phyloP scores from a whole-genome alignment of 2,797 vertebrate genomes.

The Acrossocheilus wenchowensis region DNA sequence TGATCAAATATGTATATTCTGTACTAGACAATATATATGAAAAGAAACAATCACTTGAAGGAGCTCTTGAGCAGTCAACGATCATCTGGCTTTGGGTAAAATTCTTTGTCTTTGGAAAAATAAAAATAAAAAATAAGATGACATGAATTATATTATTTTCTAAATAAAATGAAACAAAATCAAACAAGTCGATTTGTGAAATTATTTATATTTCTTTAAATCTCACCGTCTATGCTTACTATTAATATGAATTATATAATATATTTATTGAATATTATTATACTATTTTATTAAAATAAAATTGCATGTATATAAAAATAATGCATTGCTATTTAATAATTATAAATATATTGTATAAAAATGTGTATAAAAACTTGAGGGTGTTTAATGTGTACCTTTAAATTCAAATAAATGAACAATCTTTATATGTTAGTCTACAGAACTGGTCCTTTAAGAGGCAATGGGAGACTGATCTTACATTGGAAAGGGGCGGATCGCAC shows the following conservation, averaged over 20 bases:
- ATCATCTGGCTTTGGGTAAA: constrained; percentile 35
- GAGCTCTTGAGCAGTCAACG: constrained; percentile 6
- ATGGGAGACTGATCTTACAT: constrained; percentile 66
- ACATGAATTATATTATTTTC: constrained; percentile 55
- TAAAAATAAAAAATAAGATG: constrained; percentile 37
- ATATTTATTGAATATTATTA: neutral
- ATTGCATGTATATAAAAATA: neutral
- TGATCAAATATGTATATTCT: constrained; percentile 64
- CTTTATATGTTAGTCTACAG: constrained; percentile 11
- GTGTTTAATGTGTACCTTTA: neutral
- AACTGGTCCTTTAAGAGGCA: constrained; percentile 73
- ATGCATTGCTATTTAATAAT: neutral
- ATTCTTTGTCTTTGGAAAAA: constrained; percentile 29
- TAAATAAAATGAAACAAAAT: constrained; percentile 58
- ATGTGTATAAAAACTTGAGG: neutral
- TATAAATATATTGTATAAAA: neutral
- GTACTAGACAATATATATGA: constrained; percentile 52
- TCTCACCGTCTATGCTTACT: neutral
- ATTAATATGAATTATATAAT: neutral
- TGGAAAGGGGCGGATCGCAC: neutral
- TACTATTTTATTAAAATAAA: neutral
- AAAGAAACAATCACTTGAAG: neutral
- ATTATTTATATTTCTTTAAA: neutral
- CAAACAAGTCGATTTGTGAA: neutral
- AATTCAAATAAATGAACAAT: neutral